These are phyloP conservation scores for Eufriesea mexicana DNA, from an alignment of 1,140 invertebrate genomes.

Conservation along the genomic window DNA sequence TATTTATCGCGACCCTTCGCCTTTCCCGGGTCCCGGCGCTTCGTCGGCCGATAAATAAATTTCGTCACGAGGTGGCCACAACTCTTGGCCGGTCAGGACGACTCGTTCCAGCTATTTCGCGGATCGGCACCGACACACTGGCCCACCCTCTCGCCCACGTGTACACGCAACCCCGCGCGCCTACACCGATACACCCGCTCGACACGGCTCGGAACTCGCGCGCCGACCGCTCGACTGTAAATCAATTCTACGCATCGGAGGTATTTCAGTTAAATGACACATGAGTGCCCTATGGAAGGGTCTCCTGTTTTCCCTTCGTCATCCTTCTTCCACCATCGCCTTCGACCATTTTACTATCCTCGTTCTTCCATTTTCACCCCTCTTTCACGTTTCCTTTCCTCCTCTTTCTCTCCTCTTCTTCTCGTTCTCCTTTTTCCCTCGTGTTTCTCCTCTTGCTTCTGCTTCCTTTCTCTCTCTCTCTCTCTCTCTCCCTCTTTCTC, in stretches of 20 bases:
- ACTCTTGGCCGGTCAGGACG: constrained; percentile 68
- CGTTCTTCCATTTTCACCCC: not conserved
- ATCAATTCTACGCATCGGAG: constrained; percentile 80
- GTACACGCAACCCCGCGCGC: not conserved
- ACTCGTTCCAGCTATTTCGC: constrained; percentile 58
- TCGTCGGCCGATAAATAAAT: constrained; percentile 77
- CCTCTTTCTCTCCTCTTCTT: not conserved
- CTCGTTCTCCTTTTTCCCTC: not conserved
- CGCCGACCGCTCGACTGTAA: constrained; percentile 71
- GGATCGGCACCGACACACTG: constrained; percentile 51
- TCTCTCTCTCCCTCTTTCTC: constrained; percentile 21
- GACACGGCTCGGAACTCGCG: constrained; percentile 11
- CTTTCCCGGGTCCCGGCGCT: constrained; percentile 30
- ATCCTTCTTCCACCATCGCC: not conserved
- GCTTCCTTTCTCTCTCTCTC: not conserved
- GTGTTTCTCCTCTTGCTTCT: no score
- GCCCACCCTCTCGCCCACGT: constrained; percentile 39
- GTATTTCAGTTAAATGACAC: constrained; percentile 82
- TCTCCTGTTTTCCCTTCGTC: constrained; percentile 11
- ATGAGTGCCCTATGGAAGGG: constrained; percentile 69
- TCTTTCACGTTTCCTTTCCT: not conserved
- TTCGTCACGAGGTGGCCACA: constrained; percentile 75
- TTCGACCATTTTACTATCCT: not conserved
- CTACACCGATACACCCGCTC: not conserved
- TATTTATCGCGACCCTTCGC: constrained; percentile 52